Evolutionary conservation across 2,888 invertebrate genomes (phyloP).

Genomic region (Drosophila meridionalis): DNA sequence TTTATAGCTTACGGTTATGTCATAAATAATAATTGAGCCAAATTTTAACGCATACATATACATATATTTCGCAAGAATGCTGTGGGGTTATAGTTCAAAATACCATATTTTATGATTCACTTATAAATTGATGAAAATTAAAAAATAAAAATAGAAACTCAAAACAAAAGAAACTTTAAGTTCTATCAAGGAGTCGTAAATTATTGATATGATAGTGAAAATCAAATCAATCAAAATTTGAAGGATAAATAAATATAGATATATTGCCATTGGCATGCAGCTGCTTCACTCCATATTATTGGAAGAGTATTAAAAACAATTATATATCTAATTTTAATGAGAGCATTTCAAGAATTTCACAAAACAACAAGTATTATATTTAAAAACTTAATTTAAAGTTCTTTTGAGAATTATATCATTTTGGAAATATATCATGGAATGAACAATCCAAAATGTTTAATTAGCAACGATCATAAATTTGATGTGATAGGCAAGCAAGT

Average conservation of each 20-base stretch:
- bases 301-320: background rate
- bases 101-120: conserved; percentile 28
- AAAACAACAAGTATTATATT: background rate
- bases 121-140: conserved; percentile 14
- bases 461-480: conserved; percentile 2
- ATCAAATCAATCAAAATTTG: background rate
- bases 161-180: background rate
- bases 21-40: conserved; percentile 26
- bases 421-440: conserved; percentile 14
- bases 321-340: background rate
- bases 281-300: too few relatives aligned
- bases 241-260: background rate
- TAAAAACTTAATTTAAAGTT: background rate
- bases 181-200: background rate
- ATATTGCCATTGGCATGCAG: too few relatives aligned
- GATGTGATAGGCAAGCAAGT: background rate
- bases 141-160: background rate
- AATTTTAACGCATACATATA: conserved; percentile 1
- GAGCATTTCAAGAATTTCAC: background rate
- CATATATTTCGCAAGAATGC: conserved; percentile 32
- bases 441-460: conserved; percentile 1
- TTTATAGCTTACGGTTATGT: conserved; percentile 28
- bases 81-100: conserved; percentile 30
- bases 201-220: too few relatives aligned
- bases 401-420: conserved; percentile 11